These are phyloP conservation scores for Thumatha senex DNA, from an alignment of 2,888 invertebrate species.

Conservation along the genomic window DNA sequence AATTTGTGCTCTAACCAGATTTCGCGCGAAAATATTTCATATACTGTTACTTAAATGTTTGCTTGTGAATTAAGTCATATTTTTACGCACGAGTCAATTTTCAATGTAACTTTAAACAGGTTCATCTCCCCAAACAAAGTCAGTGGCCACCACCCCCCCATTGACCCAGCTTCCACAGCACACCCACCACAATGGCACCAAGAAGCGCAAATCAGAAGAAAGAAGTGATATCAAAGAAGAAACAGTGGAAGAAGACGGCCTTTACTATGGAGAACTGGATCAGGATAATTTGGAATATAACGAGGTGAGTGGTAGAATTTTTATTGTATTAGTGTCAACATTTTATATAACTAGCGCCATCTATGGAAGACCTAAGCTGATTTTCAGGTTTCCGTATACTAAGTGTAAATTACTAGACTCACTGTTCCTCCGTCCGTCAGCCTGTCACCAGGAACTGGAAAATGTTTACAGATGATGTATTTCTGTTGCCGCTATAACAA, in stretches of 20 bases:
- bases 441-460: no score
- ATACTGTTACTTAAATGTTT: no score
- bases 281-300: constrained; percentile 73
- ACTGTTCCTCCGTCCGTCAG: no score
- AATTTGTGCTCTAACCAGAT: no score
- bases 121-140: constrained; percentile 25
- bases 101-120: constrained; percentile 17
- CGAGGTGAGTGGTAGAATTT: constrained; percentile 49
- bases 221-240: constrained; percentile 69
- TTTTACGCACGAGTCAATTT: no score
- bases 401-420: no score
- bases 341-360: neutral
- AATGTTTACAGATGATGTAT: no score
- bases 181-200: constrained; percentile 43
- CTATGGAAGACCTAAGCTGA: no score
- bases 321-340: neutral
- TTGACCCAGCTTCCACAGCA: constrained; percentile 20
- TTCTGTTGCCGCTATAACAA: no score
- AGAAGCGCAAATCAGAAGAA: constrained; percentile 61
- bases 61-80: no score
- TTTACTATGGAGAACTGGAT: constrained; percentile 77
- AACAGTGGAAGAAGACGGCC: constrained; percentile 77
- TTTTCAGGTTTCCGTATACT: no score
- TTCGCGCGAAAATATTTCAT: no score
- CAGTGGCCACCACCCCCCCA: constrained; percentile 20